These are phyloP conservation scores for Camponotus floridanus DNA, from an alignment of 1,140 invertebrate genomes.

Conservation along the genomic window DNA sequence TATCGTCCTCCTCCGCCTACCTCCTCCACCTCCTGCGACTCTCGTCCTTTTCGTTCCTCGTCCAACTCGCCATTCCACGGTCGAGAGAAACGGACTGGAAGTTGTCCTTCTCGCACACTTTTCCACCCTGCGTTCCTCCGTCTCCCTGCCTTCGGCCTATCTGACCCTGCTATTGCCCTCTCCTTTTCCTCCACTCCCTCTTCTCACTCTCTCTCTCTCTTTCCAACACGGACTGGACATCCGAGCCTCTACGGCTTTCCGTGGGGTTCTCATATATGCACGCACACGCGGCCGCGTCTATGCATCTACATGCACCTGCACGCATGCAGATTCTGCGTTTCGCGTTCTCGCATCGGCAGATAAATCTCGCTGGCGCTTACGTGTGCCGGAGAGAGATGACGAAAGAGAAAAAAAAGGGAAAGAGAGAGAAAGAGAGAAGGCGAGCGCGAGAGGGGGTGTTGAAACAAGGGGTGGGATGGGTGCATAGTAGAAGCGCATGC, in stretches of 20 bases:
- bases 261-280: slow-evolving; percentile 60
- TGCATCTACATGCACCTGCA: slow-evolving; percentile 74
- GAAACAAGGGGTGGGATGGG: slow-evolving; percentile 18
- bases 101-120: slow-evolving; percentile 69
- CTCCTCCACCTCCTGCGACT: slow-evolving; percentile 57
- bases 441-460: background rate
- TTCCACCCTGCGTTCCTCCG: slow-evolving; percentile 60
- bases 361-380: slow-evolving; percentile 83
- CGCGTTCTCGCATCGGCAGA: slow-evolving; percentile 80
- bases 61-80: slow-evolving; percentile 68
- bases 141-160: slow-evolving; percentile 70
- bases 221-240: slow-evolving; percentile 70
- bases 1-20: slow-evolving; percentile 61
- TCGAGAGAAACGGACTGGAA: slow-evolving; percentile 77
- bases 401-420: slow-evolving; percentile 67
- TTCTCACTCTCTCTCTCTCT: slow-evolving; percentile 46
- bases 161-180: slow-evolving; percentile 69
- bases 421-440: slow-evolving; percentile 32
- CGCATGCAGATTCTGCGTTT: slow-evolving; percentile 72
- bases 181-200: slow-evolving; percentile 41
- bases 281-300: slow-evolving; percentile 58
- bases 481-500: slow-evolving; percentile 76
- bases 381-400: slow-evolving; percentile 75
- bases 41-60: slow-evolving; percentile 73
- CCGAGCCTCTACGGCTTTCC: slow-evolving; percentile 52